phyloP scores from a whole-genome alignment of 2,113 vertebrate species.

The Chlamydotis undulata region DNA sequence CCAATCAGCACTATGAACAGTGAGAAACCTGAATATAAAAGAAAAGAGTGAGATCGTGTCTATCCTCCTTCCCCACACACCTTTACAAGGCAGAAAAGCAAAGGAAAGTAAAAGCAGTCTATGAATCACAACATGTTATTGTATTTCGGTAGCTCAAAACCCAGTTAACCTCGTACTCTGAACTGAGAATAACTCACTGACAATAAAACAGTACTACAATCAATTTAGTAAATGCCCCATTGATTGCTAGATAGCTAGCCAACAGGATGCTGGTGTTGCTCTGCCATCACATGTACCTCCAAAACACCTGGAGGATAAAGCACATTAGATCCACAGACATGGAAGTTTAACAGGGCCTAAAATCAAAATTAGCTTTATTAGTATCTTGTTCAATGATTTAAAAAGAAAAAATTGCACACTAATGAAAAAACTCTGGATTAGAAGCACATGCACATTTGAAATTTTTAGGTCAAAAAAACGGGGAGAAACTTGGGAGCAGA shows the following conservation, averaged over 20 bases:
- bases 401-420: not conserved
- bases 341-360: not conserved
- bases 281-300: not conserved
- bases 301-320: not conserved
- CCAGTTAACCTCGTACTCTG: not conserved
- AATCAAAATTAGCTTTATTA: not conserved
- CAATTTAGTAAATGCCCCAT: not conserved
- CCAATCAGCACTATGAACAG: not conserved
- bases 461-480: not conserved
- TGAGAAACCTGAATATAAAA: not conserved
- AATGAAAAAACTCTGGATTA: not conserved
- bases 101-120: not conserved
- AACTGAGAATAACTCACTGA: not conserved
- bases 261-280: not conserved
- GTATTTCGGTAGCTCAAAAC: not conserved
- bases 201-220: not conserved
- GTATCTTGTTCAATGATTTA: not conserved
- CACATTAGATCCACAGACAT: not conserved
- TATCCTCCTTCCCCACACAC: not conserved
- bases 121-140: not conserved
- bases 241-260: not conserved
- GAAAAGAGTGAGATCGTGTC: not conserved
- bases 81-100: not conserved
- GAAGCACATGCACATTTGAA: not conserved
- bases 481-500: not conserved